These are phyloP conservation scores for Aphidoletes aphidimyza DNA, from an alignment of 2,888 invertebrate species.

Conservation along the genomic window DNA sequence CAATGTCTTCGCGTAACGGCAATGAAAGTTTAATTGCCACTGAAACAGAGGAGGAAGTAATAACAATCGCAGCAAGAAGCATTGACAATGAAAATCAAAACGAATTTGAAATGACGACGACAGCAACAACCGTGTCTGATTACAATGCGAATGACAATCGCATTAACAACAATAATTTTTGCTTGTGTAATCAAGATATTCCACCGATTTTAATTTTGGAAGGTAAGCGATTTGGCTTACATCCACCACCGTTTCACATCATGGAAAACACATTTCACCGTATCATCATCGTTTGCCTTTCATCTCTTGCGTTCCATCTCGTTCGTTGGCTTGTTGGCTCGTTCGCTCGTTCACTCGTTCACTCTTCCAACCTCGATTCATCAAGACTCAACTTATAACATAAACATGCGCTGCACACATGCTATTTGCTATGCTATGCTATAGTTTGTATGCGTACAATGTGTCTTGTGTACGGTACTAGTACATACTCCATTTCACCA, in stretches of 20 bases:
- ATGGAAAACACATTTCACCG: constrained; percentile 22
- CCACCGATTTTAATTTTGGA: constrained; percentile 84
- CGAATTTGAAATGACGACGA: constrained; percentile 49
- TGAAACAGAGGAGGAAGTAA: background rate
- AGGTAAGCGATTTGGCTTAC: constrained; percentile 72
- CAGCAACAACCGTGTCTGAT: constrained; percentile 54
- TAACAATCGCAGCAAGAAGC: background rate
- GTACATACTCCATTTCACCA: background rate
- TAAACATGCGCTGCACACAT: background rate
- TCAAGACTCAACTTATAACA: background rate
- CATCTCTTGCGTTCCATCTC: no score
- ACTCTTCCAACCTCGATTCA: no score
- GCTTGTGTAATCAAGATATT: constrained; percentile 73
- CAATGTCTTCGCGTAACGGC: background rate
- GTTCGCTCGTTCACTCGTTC: no score
- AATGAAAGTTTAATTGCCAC: constrained; percentile 28
- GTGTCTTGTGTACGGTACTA: background rate
- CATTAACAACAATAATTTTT: constrained; percentile 61
- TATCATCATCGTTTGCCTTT: background rate
- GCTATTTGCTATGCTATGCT: no score
- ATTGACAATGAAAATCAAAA: constrained; percentile 10
- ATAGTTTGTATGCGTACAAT: background rate
- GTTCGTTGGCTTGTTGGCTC: no score
- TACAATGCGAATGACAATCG: constrained; percentile 1
- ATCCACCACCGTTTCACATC: background rate